phyloP scores from a whole-genome alignment of 2,888 invertebrate genomes.

The Schizotus pectinicornis region DNA sequence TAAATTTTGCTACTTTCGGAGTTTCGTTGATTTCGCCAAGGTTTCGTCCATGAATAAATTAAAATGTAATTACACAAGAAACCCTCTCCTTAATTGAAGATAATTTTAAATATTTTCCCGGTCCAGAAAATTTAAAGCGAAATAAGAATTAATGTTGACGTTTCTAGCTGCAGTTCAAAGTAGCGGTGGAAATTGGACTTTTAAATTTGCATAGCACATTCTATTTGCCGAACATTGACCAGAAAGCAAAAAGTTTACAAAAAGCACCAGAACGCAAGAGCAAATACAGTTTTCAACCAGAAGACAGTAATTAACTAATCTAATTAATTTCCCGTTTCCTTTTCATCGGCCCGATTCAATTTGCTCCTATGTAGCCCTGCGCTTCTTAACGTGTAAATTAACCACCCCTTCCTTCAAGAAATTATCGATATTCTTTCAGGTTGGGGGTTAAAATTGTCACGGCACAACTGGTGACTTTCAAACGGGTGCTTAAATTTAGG shows the following conservation, averaged over 20 bases:
- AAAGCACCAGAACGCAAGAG: conserved; percentile 11
- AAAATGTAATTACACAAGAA: conserved; percentile 20
- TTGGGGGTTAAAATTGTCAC: too few species aligned
- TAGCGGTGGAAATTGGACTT: conserved; percentile 13
- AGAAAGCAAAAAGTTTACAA: conserved; percentile 16
- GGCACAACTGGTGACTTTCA: too few species aligned
- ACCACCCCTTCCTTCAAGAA: not conserved
- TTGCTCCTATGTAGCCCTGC: conserved; percentile 13
- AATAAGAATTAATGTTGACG: conserved; percentile 25
- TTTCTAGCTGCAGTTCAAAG: conserved; percentile 23
- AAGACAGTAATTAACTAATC: conserved; percentile 31
- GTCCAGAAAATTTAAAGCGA: conserved; percentile 14
- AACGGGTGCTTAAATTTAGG: too few species aligned
- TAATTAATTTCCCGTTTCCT: conserved; percentile 32
- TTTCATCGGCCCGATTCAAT: conserved; percentile 30
- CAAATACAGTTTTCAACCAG: conserved; percentile 17
- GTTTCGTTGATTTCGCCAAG: conserved; percentile 1
- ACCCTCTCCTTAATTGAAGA: conserved; percentile 20
- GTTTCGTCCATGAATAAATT: conserved; percentile 15
- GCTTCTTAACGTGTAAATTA: conserved; percentile 7
- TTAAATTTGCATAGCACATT: conserved; percentile 24
- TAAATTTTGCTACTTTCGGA: not conserved
- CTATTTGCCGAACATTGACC: conserved; percentile 18
- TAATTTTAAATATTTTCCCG: conserved; percentile 20
- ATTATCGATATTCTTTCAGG: not conserved